Evolutionary conservation across 2,113 vertebrate genomes (phyloP).

Genomic region (Poicephalus meyeri): DNA sequence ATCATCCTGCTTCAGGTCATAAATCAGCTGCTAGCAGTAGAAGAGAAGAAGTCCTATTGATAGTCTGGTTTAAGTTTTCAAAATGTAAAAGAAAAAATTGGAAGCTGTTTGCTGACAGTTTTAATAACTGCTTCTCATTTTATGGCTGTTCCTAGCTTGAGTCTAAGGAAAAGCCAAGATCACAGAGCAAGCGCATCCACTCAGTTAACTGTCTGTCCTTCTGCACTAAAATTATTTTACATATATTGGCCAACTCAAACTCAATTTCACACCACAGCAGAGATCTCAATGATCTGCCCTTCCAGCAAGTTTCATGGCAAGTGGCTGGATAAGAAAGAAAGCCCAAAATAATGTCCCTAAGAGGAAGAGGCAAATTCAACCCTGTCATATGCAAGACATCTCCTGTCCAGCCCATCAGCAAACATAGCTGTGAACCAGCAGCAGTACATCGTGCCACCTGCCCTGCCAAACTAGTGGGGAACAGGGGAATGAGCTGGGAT

Average conservation of each 20-base stretch:
- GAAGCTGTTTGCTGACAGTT: background rate
- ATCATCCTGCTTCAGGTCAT: background rate
- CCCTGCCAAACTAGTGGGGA: background rate
- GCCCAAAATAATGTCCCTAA: fast-evolving
- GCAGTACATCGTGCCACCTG: background rate
- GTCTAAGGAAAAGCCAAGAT: background rate
- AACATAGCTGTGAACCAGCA: background rate
- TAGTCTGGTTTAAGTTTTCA: background rate
- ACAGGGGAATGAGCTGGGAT: background rate
- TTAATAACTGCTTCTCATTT: background rate
- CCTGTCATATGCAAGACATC: fast-evolving
- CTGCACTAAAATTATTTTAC: background rate
- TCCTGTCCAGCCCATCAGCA: background rate
- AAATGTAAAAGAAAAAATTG: background rate
- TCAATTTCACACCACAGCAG: background rate
- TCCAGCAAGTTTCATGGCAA: background rate
- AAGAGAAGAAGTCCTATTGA: background rate
- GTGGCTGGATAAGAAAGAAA: background rate
- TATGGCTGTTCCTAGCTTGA: background rate
- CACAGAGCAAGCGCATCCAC: background rate
- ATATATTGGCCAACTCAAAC: background rate
- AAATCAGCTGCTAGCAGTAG: background rate
- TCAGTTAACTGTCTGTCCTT: background rate
- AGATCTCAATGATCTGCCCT: background rate
- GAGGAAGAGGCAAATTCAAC: background rate